Conservation (phyloP, 1,140 invertebrate genomes). For the Arion vulgaris region DNA sequence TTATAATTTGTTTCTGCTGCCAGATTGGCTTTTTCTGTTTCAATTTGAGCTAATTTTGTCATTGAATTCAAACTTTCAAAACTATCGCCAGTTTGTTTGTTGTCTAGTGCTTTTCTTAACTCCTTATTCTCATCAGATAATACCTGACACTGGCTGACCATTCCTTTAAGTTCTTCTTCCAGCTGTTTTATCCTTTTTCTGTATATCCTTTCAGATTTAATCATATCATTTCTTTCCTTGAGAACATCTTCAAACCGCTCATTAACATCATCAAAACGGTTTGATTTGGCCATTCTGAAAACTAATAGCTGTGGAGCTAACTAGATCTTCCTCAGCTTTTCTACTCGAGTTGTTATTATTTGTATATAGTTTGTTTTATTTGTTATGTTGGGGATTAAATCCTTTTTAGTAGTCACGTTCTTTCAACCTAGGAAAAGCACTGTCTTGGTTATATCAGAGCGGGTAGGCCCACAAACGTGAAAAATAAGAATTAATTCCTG, state of each 20-base stretch:
- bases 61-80: background rate
- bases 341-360: too few relatives aligned
- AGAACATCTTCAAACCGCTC: slow-evolving; percentile 41
- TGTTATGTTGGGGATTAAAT: too few relatives aligned
- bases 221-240: slow-evolving; percentile 40
- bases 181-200: slow-evolving; percentile 45
- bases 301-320: background rate
- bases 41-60: slow-evolving; percentile 1
- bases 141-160: slow-evolving; percentile 41
- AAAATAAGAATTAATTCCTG: too few relatives aligned
- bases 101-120: slow-evolving; percentile 27
- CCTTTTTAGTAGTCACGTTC: too few relatives aligned
- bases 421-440: too few relatives aligned
- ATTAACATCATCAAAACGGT: background rate
- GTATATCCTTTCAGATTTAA: slow-evolving; percentile 40
- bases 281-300: background rate
- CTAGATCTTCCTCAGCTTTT: too few relatives aligned
- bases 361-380: too few relatives aligned
- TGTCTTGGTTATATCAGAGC: too few relatives aligned
- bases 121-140: slow-evolving; percentile 46
- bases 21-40: slow-evolving; percentile 20
- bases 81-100: background rate
- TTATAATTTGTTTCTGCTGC: slow-evolving; percentile 3
- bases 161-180: slow-evolving; percentile 46
- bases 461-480: too few relatives aligned